These are phyloP conservation scores for Habroteleia sp. DNA, from an alignment of 2,888 invertebrate genomes.

Conservation along the genomic window DNA sequence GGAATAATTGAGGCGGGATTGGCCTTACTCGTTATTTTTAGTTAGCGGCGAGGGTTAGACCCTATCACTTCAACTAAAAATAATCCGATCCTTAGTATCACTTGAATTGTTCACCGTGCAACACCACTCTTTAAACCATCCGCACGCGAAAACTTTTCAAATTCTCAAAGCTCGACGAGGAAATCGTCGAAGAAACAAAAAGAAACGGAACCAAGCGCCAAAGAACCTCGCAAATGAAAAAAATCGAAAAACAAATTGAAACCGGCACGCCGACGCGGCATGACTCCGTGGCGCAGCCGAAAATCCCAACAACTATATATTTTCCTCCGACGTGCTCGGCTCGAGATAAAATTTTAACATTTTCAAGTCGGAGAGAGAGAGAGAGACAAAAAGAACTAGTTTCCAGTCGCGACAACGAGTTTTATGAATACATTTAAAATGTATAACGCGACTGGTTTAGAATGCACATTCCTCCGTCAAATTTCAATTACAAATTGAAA, in stretches of 20 bases:
- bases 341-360: constrained; percentile 2
- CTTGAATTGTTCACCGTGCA: constrained; percentile 38
- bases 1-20: constrained; percentile 79
- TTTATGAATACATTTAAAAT: constrained; percentile 39
- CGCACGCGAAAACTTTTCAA: no score
- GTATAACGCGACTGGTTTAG: constrained; percentile 22
- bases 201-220: no score
- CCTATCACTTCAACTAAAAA: constrained; percentile 77
- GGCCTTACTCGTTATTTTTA: constrained; percentile 79
- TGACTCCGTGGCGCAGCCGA: no score
- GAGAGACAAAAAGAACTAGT: no score
- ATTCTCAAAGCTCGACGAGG: no score
- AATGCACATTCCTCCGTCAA: constrained; percentile 36
- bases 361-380: constrained; percentile 21
- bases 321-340: neutral
- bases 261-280: no score
- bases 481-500: constrained; percentile 50
- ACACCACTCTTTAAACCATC: no score
- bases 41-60: constrained; percentile 75
- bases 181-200: no score
- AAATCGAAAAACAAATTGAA: no score
- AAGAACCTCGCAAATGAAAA: no score
- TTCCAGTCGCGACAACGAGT: constrained; percentile 30
- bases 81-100: constrained; percentile 67
- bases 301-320: neutral